A percentile compares a stretch with the other conserved stretches of the same genome.
Conservation (phyloP, 1,140 invertebrate genomes). For the Anoplophora glabripennis region DNA sequence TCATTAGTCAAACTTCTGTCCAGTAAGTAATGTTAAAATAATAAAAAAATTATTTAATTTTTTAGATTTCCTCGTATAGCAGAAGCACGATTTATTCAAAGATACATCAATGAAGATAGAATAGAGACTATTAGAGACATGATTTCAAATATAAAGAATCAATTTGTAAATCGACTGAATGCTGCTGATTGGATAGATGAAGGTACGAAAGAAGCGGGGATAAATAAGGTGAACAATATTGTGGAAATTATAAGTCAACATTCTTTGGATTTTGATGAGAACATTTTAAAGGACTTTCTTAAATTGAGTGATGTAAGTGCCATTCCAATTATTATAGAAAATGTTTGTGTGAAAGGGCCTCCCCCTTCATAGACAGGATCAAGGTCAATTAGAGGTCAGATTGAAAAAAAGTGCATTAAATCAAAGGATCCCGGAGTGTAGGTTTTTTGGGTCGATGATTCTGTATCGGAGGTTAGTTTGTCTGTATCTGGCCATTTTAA, state of each 20-base stretch:
- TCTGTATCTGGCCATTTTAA: too few relatives aligned
- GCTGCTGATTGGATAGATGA: conserved; percentile 28
- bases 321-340: too few relatives aligned
- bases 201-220: conserved; percentile 8
- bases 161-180: conserved; percentile 15
- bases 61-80: conserved; percentile 25
- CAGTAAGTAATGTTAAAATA: neutral
- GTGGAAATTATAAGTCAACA: conserved; percentile 18
- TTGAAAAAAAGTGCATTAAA: too few relatives aligned
- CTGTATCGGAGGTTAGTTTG: too few relatives aligned
- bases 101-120: conserved; percentile 10
- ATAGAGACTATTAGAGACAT: conserved; percentile 23
- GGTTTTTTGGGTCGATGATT: too few relatives aligned
- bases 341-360: too few relatives aligned
- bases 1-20: too few relatives aligned
- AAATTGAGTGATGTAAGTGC: conserved; percentile 8
- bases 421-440: too few relatives aligned
- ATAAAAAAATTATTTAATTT: conserved; percentile 2
- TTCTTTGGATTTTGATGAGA: conserved; percentile 7
- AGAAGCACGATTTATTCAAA: conserved; percentile 27
- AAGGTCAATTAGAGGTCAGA: too few relatives aligned
- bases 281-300: conserved; percentile 9
- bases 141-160: conserved; percentile 20
- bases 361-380: too few relatives aligned
- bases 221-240: conserved; percentile 16